Percentiles rank a stretch among this genome's conserved stretches.
These are phyloP conservation scores for Macaria liturata DNA, from an alignment of 2,888 invertebrate species.

Conservation along the genomic window DNA sequence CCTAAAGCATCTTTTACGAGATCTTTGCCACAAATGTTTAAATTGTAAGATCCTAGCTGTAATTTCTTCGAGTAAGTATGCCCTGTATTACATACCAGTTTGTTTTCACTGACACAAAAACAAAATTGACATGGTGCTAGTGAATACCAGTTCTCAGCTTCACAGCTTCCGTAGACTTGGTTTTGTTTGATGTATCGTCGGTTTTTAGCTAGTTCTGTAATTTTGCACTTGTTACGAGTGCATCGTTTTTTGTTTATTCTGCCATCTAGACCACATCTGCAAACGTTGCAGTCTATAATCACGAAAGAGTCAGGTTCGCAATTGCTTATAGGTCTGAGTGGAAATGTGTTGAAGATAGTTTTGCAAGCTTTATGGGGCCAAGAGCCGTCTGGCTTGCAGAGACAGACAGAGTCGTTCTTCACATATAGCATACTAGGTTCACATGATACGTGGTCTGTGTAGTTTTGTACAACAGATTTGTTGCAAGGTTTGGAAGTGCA, in stretches of 20 bases:
- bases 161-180: constrained; percentile 50
- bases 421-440: constrained; percentile 50
- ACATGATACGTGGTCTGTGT: constrained; percentile 36
- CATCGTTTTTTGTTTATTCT: constrained; percentile 50
- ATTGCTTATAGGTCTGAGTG: constrained; percentile 16
- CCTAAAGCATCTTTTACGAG: constrained; percentile 49
- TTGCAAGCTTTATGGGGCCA: constrained; percentile 58
- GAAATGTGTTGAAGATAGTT: constrained; percentile 40
- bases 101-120: constrained; percentile 56
- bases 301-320: constrained; percentile 56
- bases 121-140: constrained; percentile 65
- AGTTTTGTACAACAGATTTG: constrained; percentile 7
- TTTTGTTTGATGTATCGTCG: constrained; percentile 26
- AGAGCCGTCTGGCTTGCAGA: constrained; percentile 50
- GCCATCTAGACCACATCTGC: constrained; percentile 55
- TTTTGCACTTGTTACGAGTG: constrained; percentile 55
- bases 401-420: constrained; percentile 46
- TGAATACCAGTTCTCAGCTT: constrained; percentile 60
- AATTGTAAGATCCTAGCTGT: constrained; percentile 49
- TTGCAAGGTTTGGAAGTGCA: constrained; percentile 38
- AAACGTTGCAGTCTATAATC: constrained; percentile 59
- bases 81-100: constrained; percentile 59
- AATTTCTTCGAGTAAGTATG: constrained; percentile 36
- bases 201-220: constrained; percentile 12
- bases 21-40: constrained; percentile 55